phyloP scores from a whole-genome alignment of 1,140 invertebrate species.

The Whitmania pigra region DNA sequence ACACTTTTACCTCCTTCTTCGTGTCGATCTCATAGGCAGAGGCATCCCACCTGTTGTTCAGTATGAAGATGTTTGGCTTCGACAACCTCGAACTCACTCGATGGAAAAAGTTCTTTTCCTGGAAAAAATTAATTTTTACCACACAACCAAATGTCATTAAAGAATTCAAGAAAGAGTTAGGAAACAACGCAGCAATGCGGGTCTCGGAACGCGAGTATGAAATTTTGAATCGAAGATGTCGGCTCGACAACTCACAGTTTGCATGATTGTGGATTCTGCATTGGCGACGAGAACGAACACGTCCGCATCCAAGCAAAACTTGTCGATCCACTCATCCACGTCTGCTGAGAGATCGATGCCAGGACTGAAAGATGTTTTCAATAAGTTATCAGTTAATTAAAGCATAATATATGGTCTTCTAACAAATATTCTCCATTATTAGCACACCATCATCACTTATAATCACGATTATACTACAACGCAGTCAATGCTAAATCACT shows the following conservation, averaged over 20 bases:
- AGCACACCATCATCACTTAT: background rate
- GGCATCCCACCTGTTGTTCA: slow-evolving; percentile 98
- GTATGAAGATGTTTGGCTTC: slow-evolving; percentile 96
- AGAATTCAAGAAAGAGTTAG: too few relatives aligned
- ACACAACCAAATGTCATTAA: too few relatives aligned
- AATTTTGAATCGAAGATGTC: too few relatives aligned
- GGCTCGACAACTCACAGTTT: slow-evolving; percentile 59
- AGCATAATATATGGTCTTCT: too few relatives aligned
- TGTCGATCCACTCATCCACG: slow-evolving; percentile 96
- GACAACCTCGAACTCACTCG: slow-evolving; percentile 91
- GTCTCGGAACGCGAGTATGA: too few relatives aligned
- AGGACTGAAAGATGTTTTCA: slow-evolving; percentile 48
- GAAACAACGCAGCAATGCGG: too few relatives aligned
- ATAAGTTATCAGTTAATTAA: background rate
- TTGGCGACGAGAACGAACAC: slow-evolving; percentile 98
- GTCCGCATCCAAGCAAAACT: slow-evolving; percentile 95
- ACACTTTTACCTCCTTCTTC: background rate
- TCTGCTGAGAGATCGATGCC: slow-evolving; percentile 96
- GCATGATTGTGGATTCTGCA: slow-evolving; percentile 93
- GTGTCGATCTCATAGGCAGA: slow-evolving; percentile 80
- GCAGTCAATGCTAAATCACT: background rate
- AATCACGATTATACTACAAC: background rate
- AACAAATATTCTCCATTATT: too few relatives aligned
- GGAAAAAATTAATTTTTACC: slow-evolving; percentile 25
- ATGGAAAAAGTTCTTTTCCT: slow-evolving; percentile 99